Base-by-base conservation (phyloP, 2,113 vertebrate species). In the Steatornis caripensis region DNA sequence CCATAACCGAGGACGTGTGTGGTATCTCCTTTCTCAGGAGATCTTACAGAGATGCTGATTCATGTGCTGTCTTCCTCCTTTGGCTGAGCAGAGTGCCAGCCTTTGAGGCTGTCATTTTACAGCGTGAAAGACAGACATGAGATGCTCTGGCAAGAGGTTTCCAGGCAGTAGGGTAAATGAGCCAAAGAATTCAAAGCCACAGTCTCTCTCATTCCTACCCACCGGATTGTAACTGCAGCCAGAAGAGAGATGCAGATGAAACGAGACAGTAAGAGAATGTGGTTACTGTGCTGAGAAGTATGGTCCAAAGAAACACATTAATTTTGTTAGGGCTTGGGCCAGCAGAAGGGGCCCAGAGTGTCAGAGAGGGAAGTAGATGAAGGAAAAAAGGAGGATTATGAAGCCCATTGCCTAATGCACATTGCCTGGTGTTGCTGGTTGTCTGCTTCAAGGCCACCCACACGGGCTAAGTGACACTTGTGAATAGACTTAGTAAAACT, bases 141-240 rank as follows among this genome's bases (percentile, higher is more conserved):
- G 91, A 91, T 87, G 66, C 7, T 0, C 41, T 91, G 90, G 54
- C 70, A 37, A 61, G 49, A 78, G 34, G 46, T 30, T 77, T 80
- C 54, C 85, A 83, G 53, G 91, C 84, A 80, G 54, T 11, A 74
- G 78, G 36, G 26, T 80, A 65, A 70, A 43, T 1, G n/a, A 84
- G 75, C 45, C 80, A 60, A 87, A 57, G 89, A 76, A 91, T 83
- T 79, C 62, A 55, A 88, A 96, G 91, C 95, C 95, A 70, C 84
- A 93, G 71, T 29, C 41, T 91, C 81, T 90, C 64, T 58, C 30
- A 3, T 58, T 86, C 58, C 92, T 88, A 9, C 82, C 91, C 79
- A 8, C 82, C 0, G 64, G 93, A 66, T 88, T 68, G 39, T 4
- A 37, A 29, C 32, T 77, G 82, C 83, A 88, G 85, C 88, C 95